Evolutionary conservation across 2,797 vertebrate genomes (phyloP).

Genomic region (Myotis vivesi): DNA sequence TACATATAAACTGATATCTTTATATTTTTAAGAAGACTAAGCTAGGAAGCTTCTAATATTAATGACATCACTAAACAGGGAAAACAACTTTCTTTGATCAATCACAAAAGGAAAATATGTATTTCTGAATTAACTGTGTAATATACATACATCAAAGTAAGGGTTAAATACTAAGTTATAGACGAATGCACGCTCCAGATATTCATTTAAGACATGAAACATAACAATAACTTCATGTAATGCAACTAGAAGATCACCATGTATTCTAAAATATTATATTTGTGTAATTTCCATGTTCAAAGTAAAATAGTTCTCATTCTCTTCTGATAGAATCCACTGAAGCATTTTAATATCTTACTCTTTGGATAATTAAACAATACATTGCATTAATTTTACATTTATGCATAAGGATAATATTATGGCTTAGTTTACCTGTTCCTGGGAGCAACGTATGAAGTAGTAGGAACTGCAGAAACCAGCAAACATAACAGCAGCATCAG

Average conservation of each 20-base stretch:
- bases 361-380: slow-evolving; percentile 49
- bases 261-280: slow-evolving; percentile 64
- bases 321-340: slow-evolving; percentile 46
- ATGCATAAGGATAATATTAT: slow-evolving; percentile 45
- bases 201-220: slow-evolving; percentile 30
- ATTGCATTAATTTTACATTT: slow-evolving; percentile 53
- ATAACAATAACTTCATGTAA: slow-evolving; percentile 14
- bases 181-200: background rate
- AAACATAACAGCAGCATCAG: slow-evolving; percentile 83
- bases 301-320: slow-evolving; percentile 74
- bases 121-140: slow-evolving; percentile 48
- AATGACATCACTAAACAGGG: slow-evolving; percentile 50
- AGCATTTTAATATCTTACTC: slow-evolving; percentile 31
- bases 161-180: background rate
- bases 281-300: slow-evolving; percentile 52
- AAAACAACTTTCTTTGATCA: slow-evolving; percentile 63
- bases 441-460: slow-evolving; percentile 82
- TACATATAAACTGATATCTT: background rate
- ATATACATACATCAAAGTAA: slow-evolving; percentile 27
- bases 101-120: slow-evolving; percentile 72
- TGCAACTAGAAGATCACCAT: background rate
- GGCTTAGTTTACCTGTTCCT: slow-evolving; percentile 86
- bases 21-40: slow-evolving; percentile 54
- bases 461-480: slow-evolving; percentile 85
- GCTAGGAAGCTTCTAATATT: slow-evolving; percentile 69